Evolutionary conservation across 1,140 invertebrate species (phyloP).

Genomic region (Parapsyche elsis): DNA sequence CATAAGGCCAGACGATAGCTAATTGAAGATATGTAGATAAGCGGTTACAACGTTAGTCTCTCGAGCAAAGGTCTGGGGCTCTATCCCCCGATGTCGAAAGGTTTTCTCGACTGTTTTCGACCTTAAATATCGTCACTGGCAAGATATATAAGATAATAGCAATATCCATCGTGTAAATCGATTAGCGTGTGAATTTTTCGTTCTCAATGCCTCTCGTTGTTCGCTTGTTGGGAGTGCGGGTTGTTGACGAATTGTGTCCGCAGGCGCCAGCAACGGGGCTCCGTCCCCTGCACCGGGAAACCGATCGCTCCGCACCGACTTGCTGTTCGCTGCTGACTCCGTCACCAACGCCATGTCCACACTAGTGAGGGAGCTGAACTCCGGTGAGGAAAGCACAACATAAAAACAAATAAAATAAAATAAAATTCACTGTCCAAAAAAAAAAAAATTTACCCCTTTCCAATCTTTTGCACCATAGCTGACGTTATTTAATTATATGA

Average conservation of each 20-base stretch:
- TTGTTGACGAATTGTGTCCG: slow-evolving; percentile 33
- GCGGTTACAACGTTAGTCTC: no score
- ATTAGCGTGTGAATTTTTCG: no score
- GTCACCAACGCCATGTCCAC: slow-evolving; percentile 97
- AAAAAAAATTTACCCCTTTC: background rate
- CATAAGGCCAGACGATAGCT: no score
- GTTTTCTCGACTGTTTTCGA: no score
- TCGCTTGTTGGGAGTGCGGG: background rate
- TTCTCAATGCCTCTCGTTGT: background rate
- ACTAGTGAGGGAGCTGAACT: slow-evolving; percentile 93
- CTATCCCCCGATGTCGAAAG: no score
- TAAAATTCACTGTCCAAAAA: background rate
- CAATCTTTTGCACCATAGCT: slow-evolving; percentile 10
- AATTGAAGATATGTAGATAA: no score
- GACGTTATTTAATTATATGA: background rate
- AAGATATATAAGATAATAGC: no score
- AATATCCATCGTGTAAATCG: no score
- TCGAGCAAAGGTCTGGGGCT: no score
- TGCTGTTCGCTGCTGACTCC: slow-evolving; percentile 92
- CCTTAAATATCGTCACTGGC: no score
- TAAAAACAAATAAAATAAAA: background rate
- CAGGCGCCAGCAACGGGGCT: slow-evolving; percentile 55
- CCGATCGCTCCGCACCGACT: slow-evolving; percentile 82
- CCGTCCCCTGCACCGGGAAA: slow-evolving; percentile 65
- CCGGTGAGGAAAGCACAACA: slow-evolving; percentile 70